These are phyloP conservation scores for Colossoma macropomum DNA, from an alignment of 2,113 vertebrate species.

Conservation along the genomic window DNA sequence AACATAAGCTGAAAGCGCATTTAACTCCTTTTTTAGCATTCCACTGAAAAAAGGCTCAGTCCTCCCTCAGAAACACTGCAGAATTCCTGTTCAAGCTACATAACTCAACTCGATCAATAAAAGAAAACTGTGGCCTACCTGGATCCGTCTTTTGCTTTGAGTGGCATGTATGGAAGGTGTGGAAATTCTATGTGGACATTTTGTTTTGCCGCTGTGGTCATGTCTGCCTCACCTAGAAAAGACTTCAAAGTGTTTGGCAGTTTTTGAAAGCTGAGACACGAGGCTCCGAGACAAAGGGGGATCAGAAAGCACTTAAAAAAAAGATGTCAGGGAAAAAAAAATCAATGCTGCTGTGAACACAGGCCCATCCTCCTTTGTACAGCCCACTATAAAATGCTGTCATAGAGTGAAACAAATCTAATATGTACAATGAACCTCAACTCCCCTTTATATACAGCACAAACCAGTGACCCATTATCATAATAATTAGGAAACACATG, in stretches of 20 bases:
- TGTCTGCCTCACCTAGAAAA: conserved; percentile 41
- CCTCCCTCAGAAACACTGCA: background rate
- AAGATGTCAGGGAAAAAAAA: conserved; percentile 34
- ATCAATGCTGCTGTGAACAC: conserved; percentile 1
- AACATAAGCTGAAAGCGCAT: no score
- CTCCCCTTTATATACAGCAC: background rate
- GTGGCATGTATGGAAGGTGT: conserved; percentile 9
- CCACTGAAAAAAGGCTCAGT: background rate
- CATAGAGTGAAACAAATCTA: conserved; percentile 8
- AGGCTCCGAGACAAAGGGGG: conserved; percentile 48
- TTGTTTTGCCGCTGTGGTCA: conserved; percentile 44
- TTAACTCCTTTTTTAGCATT: background rate
- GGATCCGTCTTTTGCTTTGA: background rate
- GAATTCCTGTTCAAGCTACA: conserved; percentile 14
- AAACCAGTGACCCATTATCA: conserved; percentile 29
- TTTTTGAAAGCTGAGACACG: conserved; percentile 45
- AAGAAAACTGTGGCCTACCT: conserved; percentile 4
- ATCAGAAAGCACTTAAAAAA: conserved; percentile 53
- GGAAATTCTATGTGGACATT: conserved; percentile 38
- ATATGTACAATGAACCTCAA: background rate
- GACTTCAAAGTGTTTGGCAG: conserved; percentile 42
- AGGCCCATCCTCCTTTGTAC: background rate
- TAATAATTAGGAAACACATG: conserved; percentile 20
- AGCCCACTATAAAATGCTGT: background rate
- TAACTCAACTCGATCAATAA: conserved; percentile 1